Conservation (phyloP, 2,888 invertebrate genomes). For the Stegana nigrithorax region DNA sequence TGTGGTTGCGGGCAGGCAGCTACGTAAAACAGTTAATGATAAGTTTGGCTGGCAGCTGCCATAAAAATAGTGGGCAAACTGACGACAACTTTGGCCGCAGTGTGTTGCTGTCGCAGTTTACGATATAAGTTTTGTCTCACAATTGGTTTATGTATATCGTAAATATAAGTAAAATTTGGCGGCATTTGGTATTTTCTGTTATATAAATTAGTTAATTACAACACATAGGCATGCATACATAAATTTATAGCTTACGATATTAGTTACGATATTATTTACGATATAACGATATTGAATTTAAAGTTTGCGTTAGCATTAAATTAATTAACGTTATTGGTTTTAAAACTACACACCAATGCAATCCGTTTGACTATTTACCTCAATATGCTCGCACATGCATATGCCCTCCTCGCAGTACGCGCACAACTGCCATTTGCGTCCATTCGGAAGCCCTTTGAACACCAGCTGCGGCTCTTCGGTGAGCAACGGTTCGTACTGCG, state of each 20-base stretch:
- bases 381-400: constrained; percentile 68
- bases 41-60: neutral
- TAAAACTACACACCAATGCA: constrained; percentile 1
- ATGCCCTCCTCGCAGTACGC: constrained; percentile 69
- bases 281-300: constrained; percentile 2
- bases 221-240: neutral
- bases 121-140: neutral
- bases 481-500: constrained; percentile 63
- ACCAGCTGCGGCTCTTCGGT: constrained; percentile 65
- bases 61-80: neutral
- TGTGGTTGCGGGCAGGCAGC: neutral
- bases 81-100: neutral
- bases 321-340: neutral
- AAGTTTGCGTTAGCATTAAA: no score
- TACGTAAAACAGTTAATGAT: neutral
- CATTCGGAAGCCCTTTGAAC: constrained; percentile 63
- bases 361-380: constrained; percentile 56
- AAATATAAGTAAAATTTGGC: neutral
- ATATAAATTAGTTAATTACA: no score
- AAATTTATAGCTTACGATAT: constrained; percentile 3
- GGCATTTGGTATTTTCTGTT: neutral
- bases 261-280: constrained; percentile 7
- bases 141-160: neutral
- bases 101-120: no score
- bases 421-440: constrained; percentile 64